phyloP scores from a whole-genome alignment of 2,797 vertebrate species.

The Phataginus tricuspis region DNA sequence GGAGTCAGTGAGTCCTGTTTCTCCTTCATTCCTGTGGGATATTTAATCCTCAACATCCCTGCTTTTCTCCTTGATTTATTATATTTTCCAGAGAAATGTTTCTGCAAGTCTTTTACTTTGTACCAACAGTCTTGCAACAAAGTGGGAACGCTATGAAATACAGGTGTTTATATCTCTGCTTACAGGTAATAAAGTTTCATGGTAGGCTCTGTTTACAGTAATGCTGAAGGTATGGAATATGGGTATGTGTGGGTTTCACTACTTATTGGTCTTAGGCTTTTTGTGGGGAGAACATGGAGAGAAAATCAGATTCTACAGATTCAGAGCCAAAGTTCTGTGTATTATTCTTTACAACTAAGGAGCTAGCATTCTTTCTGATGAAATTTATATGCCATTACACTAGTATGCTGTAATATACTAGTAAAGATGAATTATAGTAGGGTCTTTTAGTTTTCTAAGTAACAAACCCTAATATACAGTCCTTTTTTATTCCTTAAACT shows the following conservation, averaged over 20 bases:
- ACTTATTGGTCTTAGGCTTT: neutral
- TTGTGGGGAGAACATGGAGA: neutral
- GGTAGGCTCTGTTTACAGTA: neutral
- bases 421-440: neutral
- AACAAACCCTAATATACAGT: neutral
- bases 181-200: neutral
- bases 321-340: neutral
- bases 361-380: neutral
- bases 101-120: neutral
- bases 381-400: neutral
- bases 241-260: neutral
- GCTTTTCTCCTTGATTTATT: neutral
- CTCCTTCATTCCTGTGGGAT: neutral
- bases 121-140: neutral
- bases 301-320: neutral
- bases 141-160: neutral
- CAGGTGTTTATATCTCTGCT: neutral
- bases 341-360: neutral
- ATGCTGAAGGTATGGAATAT: neutral
- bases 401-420: too few species aligned
- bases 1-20: neutral
- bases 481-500: neutral
- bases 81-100: neutral
- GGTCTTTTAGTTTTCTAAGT: neutral
- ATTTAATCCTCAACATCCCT: neutral